Base-by-base conservation (phyloP, 2,888 invertebrate species). In the Oxytorus armatus region DNA sequence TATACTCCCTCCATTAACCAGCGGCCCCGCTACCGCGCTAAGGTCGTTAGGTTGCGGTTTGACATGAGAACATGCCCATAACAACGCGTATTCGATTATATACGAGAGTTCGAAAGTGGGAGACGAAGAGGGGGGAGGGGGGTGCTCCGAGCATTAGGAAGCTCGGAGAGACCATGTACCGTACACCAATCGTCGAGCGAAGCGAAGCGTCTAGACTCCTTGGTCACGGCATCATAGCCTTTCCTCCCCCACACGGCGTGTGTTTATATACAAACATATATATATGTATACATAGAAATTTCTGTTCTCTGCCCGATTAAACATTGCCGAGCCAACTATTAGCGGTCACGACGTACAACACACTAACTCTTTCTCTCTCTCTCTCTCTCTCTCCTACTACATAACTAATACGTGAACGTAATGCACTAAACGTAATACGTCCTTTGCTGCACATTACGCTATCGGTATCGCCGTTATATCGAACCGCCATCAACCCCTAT, bases 1-100 rank as follows among this genome's bases (percentile, higher is more conserved):
- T 61, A n/a, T n/a, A n/a, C n/a, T 53, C 16, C 83, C 16, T 83
- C 87, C 88, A 88, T 88, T 89, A 90, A 88, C 87, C 88, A n/a
- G n/a, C n/a, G n/a, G n/a, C n/a, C n/a, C n/a, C n/a, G n/a, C n/a
- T n/a, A n/a, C n/a, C n/a, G n/a, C 88, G 86, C 87, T 86, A 85
- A 89, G 89, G 88, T 91, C 90, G 90, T 90, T 91, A 90, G 88
- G 88, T 88, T 90, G 90, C 86, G 89, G 88, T 90, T 88, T 88
- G 89, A 90, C 90, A 90, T 87, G 89, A 88, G 87, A 88, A 89
- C 89, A 90, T 86, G 88, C 87, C 88, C 88, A 87, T 89, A 90
- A 90, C 89, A 88, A 83, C 86, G 85, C 57, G 66, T 66, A 72
- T 88, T 89, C 87, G 88, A 88, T 88, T 90, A 89, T 88, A 72